Evolutionary conservation across 37 sponge, comb jelly and placozoan species (phyloP), one percentile per base, ranked within the genome.

Genomic region (Hormiphora californensis): DNA sequence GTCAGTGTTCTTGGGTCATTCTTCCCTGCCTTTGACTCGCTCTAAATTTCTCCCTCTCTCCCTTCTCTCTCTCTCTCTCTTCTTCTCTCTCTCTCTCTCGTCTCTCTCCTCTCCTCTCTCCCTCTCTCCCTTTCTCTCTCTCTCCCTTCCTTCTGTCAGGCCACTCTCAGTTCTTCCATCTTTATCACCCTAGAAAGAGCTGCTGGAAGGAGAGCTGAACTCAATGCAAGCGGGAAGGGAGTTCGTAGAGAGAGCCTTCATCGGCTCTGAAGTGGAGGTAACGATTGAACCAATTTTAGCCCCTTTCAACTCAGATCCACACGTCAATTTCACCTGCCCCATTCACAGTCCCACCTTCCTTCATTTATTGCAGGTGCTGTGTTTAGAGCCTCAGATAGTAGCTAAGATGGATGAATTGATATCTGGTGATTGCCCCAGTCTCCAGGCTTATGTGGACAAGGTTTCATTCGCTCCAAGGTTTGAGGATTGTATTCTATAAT

Each of bases 391-490:
- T 36, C 81, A 73, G 25, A 73, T 73, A 25, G 81, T 73, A 23
- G 81, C 81, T n/a, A 73, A 73, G 81, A 73, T 73, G 81, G 81
- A 73, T 30, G 81, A 73, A 28, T 30, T 73, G 27, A 73, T 73
- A 22, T 73, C 81, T 9, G 81, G 81, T 22, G 81, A 73, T 46
- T 73, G 81, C 43, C 81, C 81, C n/a, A 73, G 46, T 8, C 27
- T 73, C 0, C 21, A 27, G 46, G 40, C 81, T 0, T 43, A 73
- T 43, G 35, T 33, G 25, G 81, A 73, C 81, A 43, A 46, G 17
- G 28, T 73, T 17, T 33, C 39, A 1, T 73, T 73, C 81, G 22
- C 81, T 21, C 81, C 81, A 3, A 73, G 81, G 81, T 73, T 4
- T 25, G 25, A 15, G 53, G 53, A 17, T 49, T 15, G 53, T 9